phyloP scores from a whole-genome alignment of 1,140 invertebrate species.

The Campoletis sonorensis region DNA sequence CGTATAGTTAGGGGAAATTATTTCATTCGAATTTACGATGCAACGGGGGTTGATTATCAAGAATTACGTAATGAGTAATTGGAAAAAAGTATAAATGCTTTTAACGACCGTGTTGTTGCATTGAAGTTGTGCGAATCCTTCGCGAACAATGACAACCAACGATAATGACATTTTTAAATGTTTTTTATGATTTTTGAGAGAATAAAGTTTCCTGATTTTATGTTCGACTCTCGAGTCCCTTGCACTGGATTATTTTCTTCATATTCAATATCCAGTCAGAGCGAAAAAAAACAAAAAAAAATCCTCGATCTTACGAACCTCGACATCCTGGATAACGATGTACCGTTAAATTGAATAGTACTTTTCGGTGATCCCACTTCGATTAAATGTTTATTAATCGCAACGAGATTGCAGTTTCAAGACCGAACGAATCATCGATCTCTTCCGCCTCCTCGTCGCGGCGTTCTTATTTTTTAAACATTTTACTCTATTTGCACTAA shows the following conservation, averaged over 20 bases:
- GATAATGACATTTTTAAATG: neutral
- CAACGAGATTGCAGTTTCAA: neutral
- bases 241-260: neutral
- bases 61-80: neutral
- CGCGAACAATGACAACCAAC: neutral
- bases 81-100: too few relatives aligned
- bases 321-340: constrained; percentile 28
- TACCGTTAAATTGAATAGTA: constrained; percentile 39
- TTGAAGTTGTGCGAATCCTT: too few relatives aligned
- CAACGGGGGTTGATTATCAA: constrained; percentile 6
- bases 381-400: constrained; percentile 42
- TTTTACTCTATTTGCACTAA: constrained; percentile 18
- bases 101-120: neutral
- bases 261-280: neutral
- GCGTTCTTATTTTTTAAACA: neutral
- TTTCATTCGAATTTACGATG: constrained; percentile 24
- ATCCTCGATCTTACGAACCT: constrained; percentile 4
- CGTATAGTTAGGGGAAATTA: constrained; percentile 11
- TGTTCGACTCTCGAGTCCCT: constrained; percentile 2
- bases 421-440: constrained; percentile 1
- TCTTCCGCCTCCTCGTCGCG: constrained; percentile 32
- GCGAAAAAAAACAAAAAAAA: neutral
- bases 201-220: neutral
- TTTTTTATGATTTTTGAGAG: neutral
- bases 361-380: constrained; percentile 19